Conservation (phyloP, 30 jellyfish, hydroid and myxozoan species). For the Catostylus mosaicus region DNA sequence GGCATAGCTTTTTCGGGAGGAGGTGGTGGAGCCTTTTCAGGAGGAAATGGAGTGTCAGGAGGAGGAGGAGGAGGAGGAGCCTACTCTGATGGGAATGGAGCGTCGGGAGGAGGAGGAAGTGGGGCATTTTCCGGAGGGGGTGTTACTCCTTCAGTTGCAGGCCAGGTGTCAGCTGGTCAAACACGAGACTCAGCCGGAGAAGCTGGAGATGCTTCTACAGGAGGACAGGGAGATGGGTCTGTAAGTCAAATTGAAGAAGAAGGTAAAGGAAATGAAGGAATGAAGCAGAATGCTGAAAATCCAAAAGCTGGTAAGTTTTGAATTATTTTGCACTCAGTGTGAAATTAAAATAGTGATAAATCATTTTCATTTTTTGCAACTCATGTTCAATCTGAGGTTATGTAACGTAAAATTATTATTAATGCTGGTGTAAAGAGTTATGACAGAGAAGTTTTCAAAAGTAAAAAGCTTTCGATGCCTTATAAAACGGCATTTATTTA, state of each 20-base stretch:
- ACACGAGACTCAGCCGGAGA: background rate
- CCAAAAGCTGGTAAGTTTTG: conserved; percentile 57
- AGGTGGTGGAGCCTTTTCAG: conserved; percentile 47
- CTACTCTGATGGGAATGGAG: conserved; percentile 3
- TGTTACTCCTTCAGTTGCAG: background rate
- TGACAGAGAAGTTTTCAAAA: no score
- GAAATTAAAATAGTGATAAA: no score
- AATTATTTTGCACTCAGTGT: no score
- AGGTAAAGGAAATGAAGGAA: conserved; percentile 56
- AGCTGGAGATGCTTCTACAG: conserved; percentile 26
- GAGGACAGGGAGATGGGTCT: background rate
- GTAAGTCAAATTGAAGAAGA: conserved; percentile 22
- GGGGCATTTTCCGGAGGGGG: background rate
- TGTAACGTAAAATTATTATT: no score
- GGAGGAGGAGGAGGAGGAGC: conserved; percentile 31
- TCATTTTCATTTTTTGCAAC: no score
- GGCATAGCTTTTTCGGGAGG: conserved; percentile 23
- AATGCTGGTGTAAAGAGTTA: no score
- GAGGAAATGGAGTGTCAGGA: conserved; percentile 12
- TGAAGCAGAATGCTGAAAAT: conserved; percentile 34
- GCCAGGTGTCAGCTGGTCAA: conserved; percentile 8
- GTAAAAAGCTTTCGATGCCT: no score
- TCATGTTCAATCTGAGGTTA: no score
- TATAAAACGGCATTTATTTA: no score
- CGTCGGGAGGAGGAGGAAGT: conserved; percentile 18